These are phyloP conservation scores for Cotesia glomerata DNA, from an alignment of 1,140 invertebrate genomes.

Conservation along the genomic window DNA sequence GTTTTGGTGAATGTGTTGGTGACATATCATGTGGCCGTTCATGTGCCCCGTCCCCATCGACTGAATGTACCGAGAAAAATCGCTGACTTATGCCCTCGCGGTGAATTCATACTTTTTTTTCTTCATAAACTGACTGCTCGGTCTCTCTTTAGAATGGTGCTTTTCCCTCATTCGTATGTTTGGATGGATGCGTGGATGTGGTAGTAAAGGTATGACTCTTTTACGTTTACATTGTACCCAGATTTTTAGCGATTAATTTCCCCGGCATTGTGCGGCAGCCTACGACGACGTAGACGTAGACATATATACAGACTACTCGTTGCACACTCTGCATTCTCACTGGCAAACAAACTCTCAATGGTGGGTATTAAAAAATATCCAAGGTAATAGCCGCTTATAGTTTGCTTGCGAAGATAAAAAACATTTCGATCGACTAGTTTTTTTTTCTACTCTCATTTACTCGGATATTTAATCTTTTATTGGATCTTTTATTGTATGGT, in stretches of 20 bases:
- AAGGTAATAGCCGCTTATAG: conserved; percentile 30
- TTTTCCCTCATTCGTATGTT: background rate
- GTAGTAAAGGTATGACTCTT: conserved; percentile 41
- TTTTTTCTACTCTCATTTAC: background rate
- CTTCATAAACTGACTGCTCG: background rate
- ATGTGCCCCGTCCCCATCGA: conserved; percentile 28
- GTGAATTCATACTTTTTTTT: conserved; percentile 34
- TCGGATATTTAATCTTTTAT: conserved; percentile 2
- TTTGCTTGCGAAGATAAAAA: conserved; percentile 12
- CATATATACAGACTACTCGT: background rate
- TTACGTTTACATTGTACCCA: conserved; percentile 62
- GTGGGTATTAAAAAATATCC: conserved; percentile 43
- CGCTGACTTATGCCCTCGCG: conserved; percentile 41
- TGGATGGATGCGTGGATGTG: too few species aligned
- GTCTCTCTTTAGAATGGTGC: conserved; percentile 24
- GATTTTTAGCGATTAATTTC: conserved; percentile 61
- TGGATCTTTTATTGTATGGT: background rate
- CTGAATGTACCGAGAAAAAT: conserved; percentile 41
- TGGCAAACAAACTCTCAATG: conserved; percentile 44
- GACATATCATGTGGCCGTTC: background rate
- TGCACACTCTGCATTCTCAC: conserved; percentile 43
- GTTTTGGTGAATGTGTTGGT: conserved; percentile 9
- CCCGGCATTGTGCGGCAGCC: conserved; percentile 44
- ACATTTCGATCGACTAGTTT: conserved; percentile 18
- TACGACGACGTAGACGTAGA: too few species aligned